Conservation (phyloP, 1,140 invertebrate genomes). For the Tetramorium parvispinum region DNA sequence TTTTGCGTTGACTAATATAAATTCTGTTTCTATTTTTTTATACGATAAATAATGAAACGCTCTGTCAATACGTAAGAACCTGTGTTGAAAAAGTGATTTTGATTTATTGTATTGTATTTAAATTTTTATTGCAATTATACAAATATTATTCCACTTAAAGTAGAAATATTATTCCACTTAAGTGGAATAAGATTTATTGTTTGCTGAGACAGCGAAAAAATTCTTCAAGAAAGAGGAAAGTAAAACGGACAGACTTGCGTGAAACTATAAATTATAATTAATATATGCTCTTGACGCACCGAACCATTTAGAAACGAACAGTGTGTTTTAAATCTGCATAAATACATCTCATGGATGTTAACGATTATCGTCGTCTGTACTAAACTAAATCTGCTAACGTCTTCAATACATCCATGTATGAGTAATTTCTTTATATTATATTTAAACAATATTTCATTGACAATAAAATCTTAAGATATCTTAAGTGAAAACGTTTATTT, state of each 20-base stretch:
- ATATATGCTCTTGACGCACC: constrained; percentile 71
- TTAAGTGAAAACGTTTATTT: constrained; percentile 40
- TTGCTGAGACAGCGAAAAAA: constrained; percentile 77
- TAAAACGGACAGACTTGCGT: constrained; percentile 66
- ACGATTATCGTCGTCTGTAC: constrained; percentile 73
- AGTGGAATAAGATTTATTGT: constrained; percentile 73
- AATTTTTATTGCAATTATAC: too few species aligned
- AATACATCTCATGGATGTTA: constrained; percentile 85
- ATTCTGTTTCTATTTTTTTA: too few species aligned
- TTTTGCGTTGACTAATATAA: too few species aligned
- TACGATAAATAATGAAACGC: too few species aligned
- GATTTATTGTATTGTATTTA: too few species aligned
- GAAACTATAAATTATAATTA: constrained; percentile 76
- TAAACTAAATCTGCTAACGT: constrained; percentile 70
- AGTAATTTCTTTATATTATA: constrained; percentile 53
- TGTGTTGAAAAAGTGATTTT: too few species aligned
- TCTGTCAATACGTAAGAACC: too few species aligned
- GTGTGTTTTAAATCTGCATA: constrained; percentile 71
- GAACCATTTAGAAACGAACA: constrained; percentile 74
- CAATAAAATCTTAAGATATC: not conserved
- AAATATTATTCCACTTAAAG: too few species aligned
- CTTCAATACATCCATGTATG: constrained; percentile 76
- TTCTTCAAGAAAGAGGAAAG: constrained; percentile 55
- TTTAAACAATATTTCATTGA: constrained; percentile 23
- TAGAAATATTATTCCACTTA: too few species aligned